Evolutionary conservation across 2,113 vertebrate genomes (phyloP).

Genomic region (Protomyctophum bolini): DNA sequence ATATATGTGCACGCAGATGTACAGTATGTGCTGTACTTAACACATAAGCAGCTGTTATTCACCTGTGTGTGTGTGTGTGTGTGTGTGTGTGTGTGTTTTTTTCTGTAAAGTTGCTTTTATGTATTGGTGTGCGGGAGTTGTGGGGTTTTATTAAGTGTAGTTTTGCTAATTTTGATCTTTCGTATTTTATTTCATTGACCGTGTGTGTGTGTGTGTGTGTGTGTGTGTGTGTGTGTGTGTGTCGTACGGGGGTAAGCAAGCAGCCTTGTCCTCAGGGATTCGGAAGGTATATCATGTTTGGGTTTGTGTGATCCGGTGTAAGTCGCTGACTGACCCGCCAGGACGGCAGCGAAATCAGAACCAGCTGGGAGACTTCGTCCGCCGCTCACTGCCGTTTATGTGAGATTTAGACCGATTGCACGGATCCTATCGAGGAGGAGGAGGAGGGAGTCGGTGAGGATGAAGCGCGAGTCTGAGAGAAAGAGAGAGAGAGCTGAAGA

Average conservation of each 20-base stretch:
- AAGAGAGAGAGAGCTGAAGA: conserved; percentile 14
- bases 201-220: conserved; percentile 4
- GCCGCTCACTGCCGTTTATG: conserved; percentile 63
- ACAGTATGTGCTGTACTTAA: not conserved
- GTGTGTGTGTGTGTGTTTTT: not conserved
- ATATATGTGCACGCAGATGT: not conserved
- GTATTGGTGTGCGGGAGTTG: not conserved
- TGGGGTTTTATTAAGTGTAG: too few species aligned
- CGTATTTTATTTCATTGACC: conserved; percentile 27
- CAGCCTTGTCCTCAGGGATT: conserved; percentile 58
- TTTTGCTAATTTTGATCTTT: not conserved
- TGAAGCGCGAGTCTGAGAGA: conserved; percentile 20
- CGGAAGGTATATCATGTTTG: conserved; percentile 68
- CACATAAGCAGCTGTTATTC: not conserved
- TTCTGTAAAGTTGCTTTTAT: not conserved
- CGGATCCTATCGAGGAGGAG: conserved; percentile 32
- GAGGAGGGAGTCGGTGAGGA: conserved; percentile 13
- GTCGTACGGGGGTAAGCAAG: conserved; percentile 34
- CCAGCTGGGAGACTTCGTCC: conserved; percentile 66
- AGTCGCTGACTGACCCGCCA: conserved; percentile 60
- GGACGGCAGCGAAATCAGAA: conserved; percentile 66
- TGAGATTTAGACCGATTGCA: conserved; percentile 53
- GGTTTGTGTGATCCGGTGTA: conserved; percentile 53
- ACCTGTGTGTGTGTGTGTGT: not conserved
- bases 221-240: conserved; percentile 24